Percentiles rank a stretch among this genome's conserved stretches.
Conservation (phyloP, 2,113 vertebrate genomes). For the Trematomus loennbergii region DNA sequence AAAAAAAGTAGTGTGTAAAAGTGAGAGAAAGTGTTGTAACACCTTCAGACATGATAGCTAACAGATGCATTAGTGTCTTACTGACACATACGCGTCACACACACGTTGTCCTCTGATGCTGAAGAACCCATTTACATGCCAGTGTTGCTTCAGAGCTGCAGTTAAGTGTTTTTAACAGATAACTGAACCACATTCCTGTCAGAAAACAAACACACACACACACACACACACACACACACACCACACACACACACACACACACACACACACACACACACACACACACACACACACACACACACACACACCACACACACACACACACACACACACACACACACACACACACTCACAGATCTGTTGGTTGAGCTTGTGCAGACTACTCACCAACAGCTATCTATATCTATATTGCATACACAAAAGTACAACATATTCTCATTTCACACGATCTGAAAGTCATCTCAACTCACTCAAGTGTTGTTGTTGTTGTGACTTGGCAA, state of each 20-base stretch:
- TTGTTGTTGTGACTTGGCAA: not conserved
- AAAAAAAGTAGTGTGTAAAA: not conserved
- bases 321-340: too few species aligned
- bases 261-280: slow-evolving; percentile 24
- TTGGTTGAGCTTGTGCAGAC: slow-evolving; percentile 40
- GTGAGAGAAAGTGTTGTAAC: slow-evolving; percentile 8
- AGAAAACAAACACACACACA: not conserved
- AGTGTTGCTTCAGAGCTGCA: slow-evolving; percentile 43
- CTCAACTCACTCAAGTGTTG: not conserved
- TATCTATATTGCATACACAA: not conserved
- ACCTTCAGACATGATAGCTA: slow-evolving; percentile 13
- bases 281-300: slow-evolving; percentile 30
- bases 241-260: slow-evolving; percentile 26
- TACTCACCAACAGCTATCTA: not conserved
- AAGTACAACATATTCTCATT: not conserved
- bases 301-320: slow-evolving; percentile 9
- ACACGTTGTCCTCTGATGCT: slow-evolving; percentile 40
- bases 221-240: not conserved
- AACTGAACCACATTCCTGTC: slow-evolving; percentile 59
- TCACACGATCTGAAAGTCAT: not conserved
- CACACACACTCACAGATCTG: slow-evolving; percentile 19
- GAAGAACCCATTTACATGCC: slow-evolving; percentile 71
- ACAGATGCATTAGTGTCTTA: slow-evolving; percentile 7
- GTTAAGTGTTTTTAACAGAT: slow-evolving; percentile 68
- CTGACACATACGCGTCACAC: slow-evolving; percentile 5